Percentiles rank a stretch among this genome's conserved stretches.
These are phyloP conservation scores for Diabrotica balteata DNA, from an alignment of 2,888 invertebrate genomes.

Conservation along the genomic window DNA sequence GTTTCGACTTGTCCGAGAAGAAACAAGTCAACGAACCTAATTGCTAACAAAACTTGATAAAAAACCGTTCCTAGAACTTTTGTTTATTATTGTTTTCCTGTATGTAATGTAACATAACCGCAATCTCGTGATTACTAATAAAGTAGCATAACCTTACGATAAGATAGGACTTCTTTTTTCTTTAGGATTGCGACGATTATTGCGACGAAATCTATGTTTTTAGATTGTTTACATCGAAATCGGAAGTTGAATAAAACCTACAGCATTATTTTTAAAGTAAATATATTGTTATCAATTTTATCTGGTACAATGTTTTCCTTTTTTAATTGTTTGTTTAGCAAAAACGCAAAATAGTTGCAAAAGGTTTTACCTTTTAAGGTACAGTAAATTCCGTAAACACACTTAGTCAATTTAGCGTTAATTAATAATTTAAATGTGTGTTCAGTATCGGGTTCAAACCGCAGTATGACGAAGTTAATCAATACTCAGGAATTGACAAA, in stretches of 20 bases:
- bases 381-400: too few species aligned
- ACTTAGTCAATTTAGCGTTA: too few species aligned
- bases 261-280: background rate
- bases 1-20: slow-evolving; percentile 15
- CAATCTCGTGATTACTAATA: slow-evolving; percentile 23
- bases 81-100: slow-evolving; percentile 34
- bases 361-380: too few species aligned
- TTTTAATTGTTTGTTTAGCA: too few species aligned
- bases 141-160: slow-evolving; percentile 26
- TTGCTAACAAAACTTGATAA: slow-evolving; percentile 25
- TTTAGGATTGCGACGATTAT: slow-evolving; percentile 13
- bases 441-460: too few species aligned
- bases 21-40: slow-evolving; percentile 30
- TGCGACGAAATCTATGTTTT: slow-evolving; percentile 7
- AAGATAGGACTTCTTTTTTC: slow-evolving; percentile 15
- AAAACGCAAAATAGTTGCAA: too few species aligned
- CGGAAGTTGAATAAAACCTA: slow-evolving; percentile 11
- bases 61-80: slow-evolving; percentile 27
- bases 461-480: too few species aligned
- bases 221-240: slow-evolving; percentile 14
- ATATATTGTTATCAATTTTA: slow-evolving; percentile 1
- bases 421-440: too few species aligned
- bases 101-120: slow-evolving; percentile 24
- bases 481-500: too few species aligned
- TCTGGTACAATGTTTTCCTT: too few species aligned